Percentiles rank a stretch among this genome's conserved stretches.
Evolutionary conservation across 92 coral and sea anemone genomes (phyloP).

Genomic region (Zoanthus solanderi): DNA sequence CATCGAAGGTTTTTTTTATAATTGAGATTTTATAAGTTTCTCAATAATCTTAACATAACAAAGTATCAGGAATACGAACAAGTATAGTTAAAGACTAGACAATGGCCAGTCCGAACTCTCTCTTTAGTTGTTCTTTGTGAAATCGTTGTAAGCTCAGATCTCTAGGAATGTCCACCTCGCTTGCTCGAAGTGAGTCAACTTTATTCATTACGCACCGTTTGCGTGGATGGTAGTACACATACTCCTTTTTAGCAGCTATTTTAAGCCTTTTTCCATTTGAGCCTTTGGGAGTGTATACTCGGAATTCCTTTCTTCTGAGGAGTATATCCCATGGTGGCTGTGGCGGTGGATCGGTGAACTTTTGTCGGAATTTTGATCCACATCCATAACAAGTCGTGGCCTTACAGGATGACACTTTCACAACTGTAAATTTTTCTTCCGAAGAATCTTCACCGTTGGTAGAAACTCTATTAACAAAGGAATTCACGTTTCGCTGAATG

Average conservation of each 20-base stretch:
- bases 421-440: too few species aligned
- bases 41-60: not conserved
- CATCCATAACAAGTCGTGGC: not conserved
- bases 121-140: too few species aligned
- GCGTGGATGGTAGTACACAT: constrained; percentile 49
- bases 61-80: too few species aligned
- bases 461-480: too few species aligned
- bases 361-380: too few species aligned
- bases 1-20: not conserved
- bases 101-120: too few species aligned
- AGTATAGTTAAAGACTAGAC: too few species aligned
- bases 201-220: constrained; percentile 38
- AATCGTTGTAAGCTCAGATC: too few species aligned
- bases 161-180: constrained; percentile 8
- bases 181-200: constrained; percentile 30
- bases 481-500: too few species aligned
- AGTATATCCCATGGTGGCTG: constrained; percentile 25
- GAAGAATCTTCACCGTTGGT: not conserved
- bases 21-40: not conserved
- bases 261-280: not conserved
- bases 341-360: not conserved
- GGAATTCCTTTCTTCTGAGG: constrained; percentile 10
- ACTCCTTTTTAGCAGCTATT: not conserved
- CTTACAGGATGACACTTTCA: too few species aligned
- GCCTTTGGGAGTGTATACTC: constrained; percentile 11